Evolutionary conservation across 1,140 invertebrate genomes (phyloP).

Genomic region (Neuroterus valhalla): DNA sequence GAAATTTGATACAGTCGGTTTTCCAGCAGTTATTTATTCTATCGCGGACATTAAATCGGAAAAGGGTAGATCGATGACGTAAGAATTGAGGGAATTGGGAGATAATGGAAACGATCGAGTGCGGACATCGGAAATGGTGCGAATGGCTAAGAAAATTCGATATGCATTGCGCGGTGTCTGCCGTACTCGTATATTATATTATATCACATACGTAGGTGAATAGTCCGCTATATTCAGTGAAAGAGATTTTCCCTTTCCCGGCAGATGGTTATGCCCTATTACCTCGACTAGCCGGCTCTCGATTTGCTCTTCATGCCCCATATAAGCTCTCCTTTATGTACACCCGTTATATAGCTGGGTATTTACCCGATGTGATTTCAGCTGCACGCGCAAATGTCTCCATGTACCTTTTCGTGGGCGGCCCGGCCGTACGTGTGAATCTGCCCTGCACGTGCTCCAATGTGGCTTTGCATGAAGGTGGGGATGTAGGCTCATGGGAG

Average conservation of each 20-base stretch:
- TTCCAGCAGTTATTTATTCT: too few relatives aligned
- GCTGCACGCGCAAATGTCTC: slow-evolving; percentile 26
- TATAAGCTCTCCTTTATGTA: slow-evolving; percentile 29
- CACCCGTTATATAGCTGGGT: slow-evolving; percentile 20
- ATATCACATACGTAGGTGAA: neutral
- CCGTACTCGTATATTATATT: neutral
- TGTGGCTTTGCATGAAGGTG: slow-evolving; percentile 16
- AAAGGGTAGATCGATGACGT: too few relatives aligned
- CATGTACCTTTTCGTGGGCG: slow-evolving; percentile 26
- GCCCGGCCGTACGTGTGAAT: slow-evolving; percentile 23
- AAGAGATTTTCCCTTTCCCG: slow-evolving; percentile 23
- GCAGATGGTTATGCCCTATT: slow-evolving; percentile 20
- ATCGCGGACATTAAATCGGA: too few relatives aligned
- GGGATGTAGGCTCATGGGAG: slow-evolving; percentile 52
- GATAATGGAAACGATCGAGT: neutral
- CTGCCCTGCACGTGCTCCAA: slow-evolving; percentile 11
- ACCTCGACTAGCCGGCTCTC: slow-evolving; percentile 14
- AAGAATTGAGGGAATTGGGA: neutral
- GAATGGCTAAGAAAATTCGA: slow-evolving; percentile 17
- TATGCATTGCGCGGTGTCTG: neutral
- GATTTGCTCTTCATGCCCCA: slow-evolving; percentile 25
- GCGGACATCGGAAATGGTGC: neutral
- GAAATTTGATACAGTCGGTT: too few relatives aligned
- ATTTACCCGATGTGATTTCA: slow-evolving; percentile 30
- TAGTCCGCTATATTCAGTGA: slow-evolving; percentile 3